These are phyloP conservation scores for Drosophila demipolita DNA, from an alignment of 2,888 invertebrate genomes.

Conservation along the genomic window DNA sequence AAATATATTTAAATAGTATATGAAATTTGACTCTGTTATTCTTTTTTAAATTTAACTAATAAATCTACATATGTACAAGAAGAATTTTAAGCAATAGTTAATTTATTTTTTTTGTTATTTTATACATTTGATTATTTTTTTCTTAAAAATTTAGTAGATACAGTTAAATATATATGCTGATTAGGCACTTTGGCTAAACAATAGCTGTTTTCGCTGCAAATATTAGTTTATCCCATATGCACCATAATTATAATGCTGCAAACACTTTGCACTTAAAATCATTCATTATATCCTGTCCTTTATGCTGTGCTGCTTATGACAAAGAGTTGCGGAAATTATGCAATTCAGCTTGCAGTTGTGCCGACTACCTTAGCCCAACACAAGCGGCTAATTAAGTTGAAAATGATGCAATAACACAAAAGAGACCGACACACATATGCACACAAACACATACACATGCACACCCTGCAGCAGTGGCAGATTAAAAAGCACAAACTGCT, in stretches of 20 bases:
- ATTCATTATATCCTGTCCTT: constrained; percentile 17
- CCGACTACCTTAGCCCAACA: constrained; percentile 26
- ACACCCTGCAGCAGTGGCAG: constrained; percentile 1
- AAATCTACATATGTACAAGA: too few relatives aligned
- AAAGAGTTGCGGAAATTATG: constrained; percentile 34
- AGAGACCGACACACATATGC: constrained; percentile 6
- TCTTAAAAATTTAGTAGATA: background rate
- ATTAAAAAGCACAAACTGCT: constrained; percentile 49
- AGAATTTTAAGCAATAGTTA: background rate
- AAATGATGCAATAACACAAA: constrained; percentile 46
- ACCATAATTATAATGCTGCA: constrained; percentile 10
- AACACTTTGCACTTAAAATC: constrained; percentile 18
- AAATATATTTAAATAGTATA: too few relatives aligned
- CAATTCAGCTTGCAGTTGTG: constrained; percentile 27
- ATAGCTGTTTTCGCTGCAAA: background rate
- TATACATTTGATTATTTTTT: background rate
- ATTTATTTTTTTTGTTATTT: background rate
- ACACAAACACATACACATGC: background rate
- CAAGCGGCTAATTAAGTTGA: constrained; percentile 47
- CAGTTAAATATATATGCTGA: background rate
- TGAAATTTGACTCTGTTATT: background rate
- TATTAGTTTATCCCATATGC: background rate
- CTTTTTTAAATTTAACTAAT: background rate
- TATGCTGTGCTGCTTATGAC: constrained; percentile 1
- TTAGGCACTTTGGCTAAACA: background rate